These are phyloP conservation scores for Alsophila aescularia DNA, from an alignment of 2,888 invertebrate genomes.

Conservation along the genomic window DNA sequence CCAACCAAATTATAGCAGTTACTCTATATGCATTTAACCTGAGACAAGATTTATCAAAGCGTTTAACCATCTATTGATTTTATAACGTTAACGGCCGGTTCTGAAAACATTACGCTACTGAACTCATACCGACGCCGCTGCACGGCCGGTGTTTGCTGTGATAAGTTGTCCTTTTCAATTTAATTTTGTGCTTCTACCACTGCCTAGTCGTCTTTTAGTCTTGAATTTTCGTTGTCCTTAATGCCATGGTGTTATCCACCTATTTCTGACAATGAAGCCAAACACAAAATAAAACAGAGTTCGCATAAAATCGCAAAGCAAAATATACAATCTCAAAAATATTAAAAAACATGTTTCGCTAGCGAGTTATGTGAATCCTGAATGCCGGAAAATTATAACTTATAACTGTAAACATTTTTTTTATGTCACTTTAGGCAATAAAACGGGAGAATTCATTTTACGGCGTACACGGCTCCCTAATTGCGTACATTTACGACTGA, in stretches of 20 bases:
- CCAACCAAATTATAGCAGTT: constrained; percentile 47
- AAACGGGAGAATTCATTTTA: constrained; percentile 59
- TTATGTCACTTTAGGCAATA: constrained; percentile 61
- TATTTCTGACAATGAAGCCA: neutral
- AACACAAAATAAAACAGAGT: constrained; percentile 42
- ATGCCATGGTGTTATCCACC: too few relatives aligned
- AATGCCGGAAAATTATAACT: constrained; percentile 70
- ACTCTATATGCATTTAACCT: too few relatives aligned
- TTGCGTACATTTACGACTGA: constrained; percentile 59
- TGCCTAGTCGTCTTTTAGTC: too few relatives aligned
- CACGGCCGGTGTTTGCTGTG: too few relatives aligned
- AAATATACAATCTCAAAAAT: constrained; percentile 39
- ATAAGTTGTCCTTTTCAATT: too few relatives aligned
- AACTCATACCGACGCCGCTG: too few relatives aligned
- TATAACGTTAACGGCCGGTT: too few relatives aligned
- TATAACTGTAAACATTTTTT: constrained; percentile 56
- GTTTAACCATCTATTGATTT: constrained; percentile 42
- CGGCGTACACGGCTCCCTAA: constrained; percentile 56
- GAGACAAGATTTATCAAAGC: too few relatives aligned
- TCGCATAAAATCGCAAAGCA: constrained; percentile 70
- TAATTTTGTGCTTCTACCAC: too few relatives aligned
- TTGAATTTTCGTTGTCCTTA: too few relatives aligned
- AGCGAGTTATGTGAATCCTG: constrained; percentile 80
- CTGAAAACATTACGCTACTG: too few relatives aligned
- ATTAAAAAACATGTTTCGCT: constrained; percentile 51